These are phyloP conservation scores for Pocillopora grandis DNA, from an alignment of 92 coral and sea anemone species.

Conservation along the genomic window DNA sequence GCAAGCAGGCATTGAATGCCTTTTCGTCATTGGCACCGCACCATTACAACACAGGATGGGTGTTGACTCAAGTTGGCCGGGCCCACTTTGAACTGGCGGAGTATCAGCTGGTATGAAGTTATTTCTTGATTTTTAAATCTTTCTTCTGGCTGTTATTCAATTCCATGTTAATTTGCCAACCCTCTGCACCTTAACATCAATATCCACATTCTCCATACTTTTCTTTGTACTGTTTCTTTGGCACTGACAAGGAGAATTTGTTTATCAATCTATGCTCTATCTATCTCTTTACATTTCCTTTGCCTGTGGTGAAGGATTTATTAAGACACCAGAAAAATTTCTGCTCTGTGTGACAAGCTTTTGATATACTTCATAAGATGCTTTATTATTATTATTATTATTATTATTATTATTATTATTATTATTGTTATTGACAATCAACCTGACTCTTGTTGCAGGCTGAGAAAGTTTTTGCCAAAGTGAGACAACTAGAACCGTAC, in stretches of 20 bases:
- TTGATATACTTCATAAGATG: neutral
- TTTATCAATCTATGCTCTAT: too few relatives aligned
- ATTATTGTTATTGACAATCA: neutral
- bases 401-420: too few relatives aligned
- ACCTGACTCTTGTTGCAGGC: conserved; percentile 57
- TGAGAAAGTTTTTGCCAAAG: conserved; percentile 90
- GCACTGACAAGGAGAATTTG: too few relatives aligned
- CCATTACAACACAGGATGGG: conserved; percentile 97
- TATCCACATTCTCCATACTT: too few relatives aligned
- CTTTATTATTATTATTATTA: neutral
- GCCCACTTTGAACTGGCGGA: conserved; percentile 97
- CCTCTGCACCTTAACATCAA: too few relatives aligned
- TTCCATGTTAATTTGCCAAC: too few relatives aligned
- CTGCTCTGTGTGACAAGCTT: neutral
- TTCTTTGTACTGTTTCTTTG: too few relatives aligned
- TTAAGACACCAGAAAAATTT: too few relatives aligned
- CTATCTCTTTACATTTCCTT: too few relatives aligned
- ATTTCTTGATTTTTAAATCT: neutral
- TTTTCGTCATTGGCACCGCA: conserved; percentile 82
- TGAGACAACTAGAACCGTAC: conserved; percentile 80
- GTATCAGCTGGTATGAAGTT: conserved; percentile 76
- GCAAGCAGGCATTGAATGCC: conserved; percentile 80
- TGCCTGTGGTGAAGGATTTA: too few relatives aligned
- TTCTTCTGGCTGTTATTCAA: neutral
- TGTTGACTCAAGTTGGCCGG: conserved; percentile 91